Evolutionary conservation across 2,797 vertebrate species (phyloP), one percentile per base, ranked within the genome.

Genomic region (Alcedo quadribrachys): DNA sequence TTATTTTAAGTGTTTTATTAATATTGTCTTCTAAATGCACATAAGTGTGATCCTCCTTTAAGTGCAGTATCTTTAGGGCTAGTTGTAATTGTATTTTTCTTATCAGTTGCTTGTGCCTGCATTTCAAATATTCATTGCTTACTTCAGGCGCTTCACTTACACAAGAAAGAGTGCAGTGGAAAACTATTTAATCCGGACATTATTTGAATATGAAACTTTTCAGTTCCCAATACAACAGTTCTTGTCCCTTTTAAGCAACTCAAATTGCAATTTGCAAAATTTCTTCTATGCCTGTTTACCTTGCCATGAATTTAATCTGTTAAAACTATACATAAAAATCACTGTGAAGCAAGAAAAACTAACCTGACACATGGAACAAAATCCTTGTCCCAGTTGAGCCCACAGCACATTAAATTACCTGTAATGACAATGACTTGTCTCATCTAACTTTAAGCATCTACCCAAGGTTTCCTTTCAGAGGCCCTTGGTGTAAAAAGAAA

Each of bases 1-100:
- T 89, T 84, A 96, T 93, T 97, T 96, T 94, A 96, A 95, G 94
- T 94, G 92, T 95, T 97, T 95, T 96, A 97, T 96, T 96, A 96
- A 97, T 96, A 95, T 96, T 96, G 92, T 95, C 94, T 96, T 95
- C 86, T 96, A 95, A 96, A 96, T 82, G 94, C 94, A 92, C 84
- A 86, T 95, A 95, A 96, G 85, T 91, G 85, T 92, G 96, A 96
- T 94, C 90, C 79, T 68, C 90, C 84, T 95, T 95, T 96, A 96
- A 97, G 85, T 92, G 85, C 77, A 86, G 15, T 96, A 95, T 97
- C 96, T 96, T 95, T 82, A 95, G 94, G 95, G 94, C 93, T 94
- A 81, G 80, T 93, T 92, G 95, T 96, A 97, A 97, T 96, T 97
- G 93, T 97, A 95, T 95, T 95, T 96, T 93, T 83, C 96, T 96